These are phyloP conservation scores for Cinclus cinclus DNA, from an alignment of 2,113 vertebrate species.

Conservation along the genomic window DNA sequence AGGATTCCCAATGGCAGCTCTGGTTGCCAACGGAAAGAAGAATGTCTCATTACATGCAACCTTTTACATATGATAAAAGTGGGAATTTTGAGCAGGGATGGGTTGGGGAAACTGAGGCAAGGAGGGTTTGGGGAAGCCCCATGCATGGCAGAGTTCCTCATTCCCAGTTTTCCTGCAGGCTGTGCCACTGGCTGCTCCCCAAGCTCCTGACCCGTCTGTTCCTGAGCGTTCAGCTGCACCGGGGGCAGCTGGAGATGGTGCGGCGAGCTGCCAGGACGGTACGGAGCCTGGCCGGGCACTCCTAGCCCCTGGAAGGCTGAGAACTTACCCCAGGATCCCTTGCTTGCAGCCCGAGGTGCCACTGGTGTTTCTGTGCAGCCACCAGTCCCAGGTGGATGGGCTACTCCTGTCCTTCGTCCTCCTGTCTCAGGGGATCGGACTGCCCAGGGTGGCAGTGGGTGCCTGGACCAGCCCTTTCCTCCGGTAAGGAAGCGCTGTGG, in stretches of 20 bases:
- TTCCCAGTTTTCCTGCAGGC: not conserved
- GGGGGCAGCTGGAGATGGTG: slow-evolving; percentile 76
- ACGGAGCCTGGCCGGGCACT: accelerated
- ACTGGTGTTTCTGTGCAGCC: slow-evolving; percentile 82
- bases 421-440: slow-evolving; percentile 81
- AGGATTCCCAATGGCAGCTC: not conserved
- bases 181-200: slow-evolving; percentile 71
- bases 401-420: slow-evolving; percentile 83
- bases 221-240: slow-evolving; percentile 67
- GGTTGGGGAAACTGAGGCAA: not conserved
- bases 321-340: accelerated
- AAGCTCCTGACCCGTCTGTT: slow-evolving; percentile 68
- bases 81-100: not conserved
- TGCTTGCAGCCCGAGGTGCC: slow-evolving; percentile 42
- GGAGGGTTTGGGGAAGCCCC: not conserved
- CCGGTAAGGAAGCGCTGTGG: slow-evolving; percentile 43
- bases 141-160: accelerated
- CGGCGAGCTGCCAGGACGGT: slow-evolving; percentile 35
- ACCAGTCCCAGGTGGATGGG: slow-evolving; percentile 81
- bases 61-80: not conserved
- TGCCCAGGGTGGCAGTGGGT: slow-evolving; percentile 79
- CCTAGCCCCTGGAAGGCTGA: accelerated
- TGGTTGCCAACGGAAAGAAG: not conserved
- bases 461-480: slow-evolving; percentile 53
- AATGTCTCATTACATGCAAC: not conserved